Evolutionary conservation across 2,888 invertebrate genomes (phyloP), one percentile per base, ranked within the genome.

Genomic region (Drosophila siamana): DNA sequence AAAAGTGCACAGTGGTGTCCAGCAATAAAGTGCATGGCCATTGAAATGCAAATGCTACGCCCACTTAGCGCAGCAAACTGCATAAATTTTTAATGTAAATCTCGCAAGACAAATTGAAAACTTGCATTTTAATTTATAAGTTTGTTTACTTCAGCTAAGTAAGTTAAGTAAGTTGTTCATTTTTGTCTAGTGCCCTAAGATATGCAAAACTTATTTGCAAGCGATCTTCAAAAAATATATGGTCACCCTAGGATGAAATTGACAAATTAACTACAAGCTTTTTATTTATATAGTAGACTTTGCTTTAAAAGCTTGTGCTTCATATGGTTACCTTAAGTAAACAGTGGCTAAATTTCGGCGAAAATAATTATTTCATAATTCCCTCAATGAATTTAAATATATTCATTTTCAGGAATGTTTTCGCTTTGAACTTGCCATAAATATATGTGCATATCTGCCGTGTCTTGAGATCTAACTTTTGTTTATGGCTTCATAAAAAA

Each of bases 1-100:
- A 38, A 55, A 56, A 15, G 13, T 24, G 52, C 40, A 74, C 74
- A 74, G 70, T 79, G 48, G 56, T 52, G 63, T 63, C 74, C 69
- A 19, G 8, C 11, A 48, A 55, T 40, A 56, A 33, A 30, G 62
- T 68, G 50, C 54, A 41, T 0, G 40, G 13, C 15, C 8, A 1
- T 26, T 0, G 4, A 13, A 16, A 28, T 24, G 40, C 50, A 55
- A 46, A 5, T 13, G n/a, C 41, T 11, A n/a, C 33, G 46, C 8
- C 4, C 11, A 64, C 65, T 19, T 6, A 0, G 13, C 6, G 9
- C 4, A 8, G 0, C n/a, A 13, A 33, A 13, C 2, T 2, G 7
- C 15, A 38, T 16, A 2, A 3, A 11, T 24, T 13, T 24, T 15
- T 1, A 22, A 51, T 19, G 36, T 1, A 24, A 38, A 2, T 13